Conservation (phyloP, 2,888 invertebrate genomes). For the Sinotaia quadrata region DNA sequence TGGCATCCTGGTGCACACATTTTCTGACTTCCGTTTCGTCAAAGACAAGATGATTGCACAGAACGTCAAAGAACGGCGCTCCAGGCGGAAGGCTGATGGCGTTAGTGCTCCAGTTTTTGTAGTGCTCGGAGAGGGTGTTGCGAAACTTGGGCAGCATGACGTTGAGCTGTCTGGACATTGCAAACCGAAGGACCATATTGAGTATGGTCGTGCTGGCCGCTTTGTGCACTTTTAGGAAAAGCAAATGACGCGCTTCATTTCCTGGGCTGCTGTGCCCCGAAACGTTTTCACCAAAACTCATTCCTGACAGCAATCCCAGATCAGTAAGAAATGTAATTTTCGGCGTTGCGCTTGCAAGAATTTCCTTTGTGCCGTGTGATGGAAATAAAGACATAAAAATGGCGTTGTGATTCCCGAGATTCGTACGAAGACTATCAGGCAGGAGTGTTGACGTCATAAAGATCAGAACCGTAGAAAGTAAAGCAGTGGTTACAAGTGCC, state of each 20-base stretch:
- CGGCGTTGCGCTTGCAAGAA: no score
- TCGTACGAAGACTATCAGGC: no score
- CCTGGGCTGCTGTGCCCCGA: no score
- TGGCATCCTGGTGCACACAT: slow-evolving; percentile 1
- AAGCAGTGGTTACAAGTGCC: no score
- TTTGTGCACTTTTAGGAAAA: slow-evolving; percentile 36
- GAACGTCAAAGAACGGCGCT: slow-evolving; percentile 3
- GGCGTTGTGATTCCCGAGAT: no score
- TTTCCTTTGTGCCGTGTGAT: no score
- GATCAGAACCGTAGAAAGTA: no score
- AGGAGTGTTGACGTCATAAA: no score
- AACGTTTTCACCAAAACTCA: no score
- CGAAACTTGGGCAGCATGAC: slow-evolving; percentile 21
- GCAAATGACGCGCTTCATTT: slow-evolving; percentile 9
- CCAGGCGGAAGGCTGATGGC: not conserved
- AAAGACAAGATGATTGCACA: slow-evolving; percentile 26
- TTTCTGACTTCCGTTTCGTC: not conserved
- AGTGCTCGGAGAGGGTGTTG: slow-evolving; percentile 7
- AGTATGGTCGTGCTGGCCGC: slow-evolving; percentile 30
- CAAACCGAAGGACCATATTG: slow-evolving; percentile 30
- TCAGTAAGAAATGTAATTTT: no score
- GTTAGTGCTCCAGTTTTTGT: not conserved
- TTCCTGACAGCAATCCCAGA: no score
- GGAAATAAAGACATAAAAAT: no score
- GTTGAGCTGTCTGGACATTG: slow-evolving; percentile 24